Conservation (phyloP, 1,140 invertebrate genomes). For the Pseudomyrmex flavicornis region DNA sequence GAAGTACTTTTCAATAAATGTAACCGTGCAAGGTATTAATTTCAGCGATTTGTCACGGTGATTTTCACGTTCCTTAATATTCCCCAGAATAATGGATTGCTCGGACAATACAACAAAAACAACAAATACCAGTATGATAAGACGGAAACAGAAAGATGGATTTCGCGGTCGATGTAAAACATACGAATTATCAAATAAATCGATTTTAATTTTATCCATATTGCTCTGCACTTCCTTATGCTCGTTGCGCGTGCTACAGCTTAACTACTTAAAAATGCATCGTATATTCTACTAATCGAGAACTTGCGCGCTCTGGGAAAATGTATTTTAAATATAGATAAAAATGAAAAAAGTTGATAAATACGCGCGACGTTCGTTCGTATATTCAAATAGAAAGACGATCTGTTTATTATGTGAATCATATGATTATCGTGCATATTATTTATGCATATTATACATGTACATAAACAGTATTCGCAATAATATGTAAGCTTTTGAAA, state of each 20-base stretch:
- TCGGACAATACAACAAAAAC: neutral
- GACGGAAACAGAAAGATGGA: neutral
- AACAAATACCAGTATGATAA: neutral
- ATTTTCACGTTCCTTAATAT: neutral
- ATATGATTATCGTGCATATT: neutral
- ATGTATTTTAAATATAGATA: constrained; percentile 31
- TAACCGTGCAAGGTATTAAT: constrained; percentile 54
- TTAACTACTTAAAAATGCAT: constrained; percentile 8
- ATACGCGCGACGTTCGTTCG: constrained; percentile 2
- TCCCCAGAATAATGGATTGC: constrained; percentile 25
- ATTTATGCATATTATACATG: constrained; percentile 5
- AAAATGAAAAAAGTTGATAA: constrained; percentile 37
- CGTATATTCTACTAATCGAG: neutral
- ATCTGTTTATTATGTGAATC: constrained; percentile 2
- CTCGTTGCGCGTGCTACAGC: neutral
- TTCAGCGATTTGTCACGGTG: neutral
- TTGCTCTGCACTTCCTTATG: neutral
- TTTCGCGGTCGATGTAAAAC: neutral
- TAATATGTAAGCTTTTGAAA: neutral
- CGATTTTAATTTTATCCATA: constrained; percentile 14
- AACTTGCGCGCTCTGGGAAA: neutral
- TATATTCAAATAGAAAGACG: constrained; percentile 16
- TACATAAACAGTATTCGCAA: neutral
- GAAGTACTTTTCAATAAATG: constrained; percentile 56
- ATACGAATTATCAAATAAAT: neutral